These are phyloP conservation scores for Strongylocentrotus purpuratus DNA, from an alignment of 35 echinoderm and acorn worm species.

Conservation along the genomic window DNA sequence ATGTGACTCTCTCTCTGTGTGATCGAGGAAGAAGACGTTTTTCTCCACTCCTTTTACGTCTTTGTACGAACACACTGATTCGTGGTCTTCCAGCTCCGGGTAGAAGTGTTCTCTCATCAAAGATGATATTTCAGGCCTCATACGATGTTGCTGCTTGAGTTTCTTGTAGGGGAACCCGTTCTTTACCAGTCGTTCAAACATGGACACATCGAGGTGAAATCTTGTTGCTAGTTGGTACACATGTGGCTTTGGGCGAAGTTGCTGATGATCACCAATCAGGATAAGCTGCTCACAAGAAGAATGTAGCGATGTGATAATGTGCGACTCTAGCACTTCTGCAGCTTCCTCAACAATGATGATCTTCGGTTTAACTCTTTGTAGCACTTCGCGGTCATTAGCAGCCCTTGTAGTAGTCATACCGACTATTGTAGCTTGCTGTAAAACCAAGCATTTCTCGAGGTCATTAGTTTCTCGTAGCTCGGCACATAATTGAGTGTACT, in stretches of 20 bases:
- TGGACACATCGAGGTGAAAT: constrained; percentile 53
- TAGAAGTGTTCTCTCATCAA: constrained; percentile 76
- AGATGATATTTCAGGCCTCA: constrained; percentile 59
- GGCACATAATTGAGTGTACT: constrained; percentile 26
- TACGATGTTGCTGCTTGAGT: constrained; percentile 56
- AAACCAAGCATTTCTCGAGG: background rate
- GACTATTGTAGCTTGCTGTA: constrained; percentile 45
- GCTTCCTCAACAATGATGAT: constrained; percentile 73
- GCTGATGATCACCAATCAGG: constrained; percentile 74
- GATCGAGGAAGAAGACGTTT: constrained; percentile 75
- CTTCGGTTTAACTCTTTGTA: constrained; percentile 51
- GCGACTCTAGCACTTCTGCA: constrained; percentile 58
- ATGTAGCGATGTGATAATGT: constrained; percentile 47
- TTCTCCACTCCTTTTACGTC: constrained; percentile 59
- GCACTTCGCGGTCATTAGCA: constrained; percentile 48
- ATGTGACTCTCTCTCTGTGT: constrained; percentile 50
- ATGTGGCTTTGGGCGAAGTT: constrained; percentile 58
- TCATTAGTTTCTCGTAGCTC: constrained; percentile 46
- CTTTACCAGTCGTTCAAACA: constrained; percentile 65
- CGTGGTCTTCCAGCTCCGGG: constrained; percentile 57
- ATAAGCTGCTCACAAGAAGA: constrained; percentile 65
- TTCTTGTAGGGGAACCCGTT: constrained; percentile 41
- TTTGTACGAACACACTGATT: constrained; percentile 37
- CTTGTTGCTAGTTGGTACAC: constrained; percentile 54
- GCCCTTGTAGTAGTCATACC: constrained; percentile 73